A percentile compares a stretch with the other conserved stretches of the same genome.
These are phyloP conservation scores for Dichetophora obliterata DNA, from an alignment of 2,888 invertebrate genomes.

Conservation along the genomic window DNA sequence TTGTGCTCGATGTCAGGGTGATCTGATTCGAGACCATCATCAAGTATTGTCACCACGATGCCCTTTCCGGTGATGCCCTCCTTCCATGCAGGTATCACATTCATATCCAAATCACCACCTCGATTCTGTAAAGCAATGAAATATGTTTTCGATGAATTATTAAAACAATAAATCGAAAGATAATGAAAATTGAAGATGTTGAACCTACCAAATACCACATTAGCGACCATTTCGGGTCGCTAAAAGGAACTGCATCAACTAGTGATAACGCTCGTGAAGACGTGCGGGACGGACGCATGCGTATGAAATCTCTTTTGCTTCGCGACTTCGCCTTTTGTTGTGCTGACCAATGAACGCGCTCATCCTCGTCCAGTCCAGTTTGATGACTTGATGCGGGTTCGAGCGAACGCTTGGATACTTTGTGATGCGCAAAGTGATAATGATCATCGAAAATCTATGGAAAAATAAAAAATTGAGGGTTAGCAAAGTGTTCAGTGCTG, in stretches of 20 bases:
- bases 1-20: constrained; percentile 93
- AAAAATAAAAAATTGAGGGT: constrained; percentile 46
- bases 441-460: constrained; percentile 87
- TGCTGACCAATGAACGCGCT: constrained; percentile 84
- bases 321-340: constrained; percentile 86
- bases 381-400: constrained; percentile 80
- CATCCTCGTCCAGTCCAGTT: constrained; percentile 78
- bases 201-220: constrained; percentile 97
- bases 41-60: constrained; percentile 95
- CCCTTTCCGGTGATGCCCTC: constrained; percentile 94
- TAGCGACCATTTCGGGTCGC: constrained; percentile 92
- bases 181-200: neutral
- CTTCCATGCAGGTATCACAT: constrained; percentile 95
- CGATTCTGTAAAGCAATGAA: constrained; percentile 86
- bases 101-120: constrained; percentile 95
- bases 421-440: constrained; percentile 87
- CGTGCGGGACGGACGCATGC: constrained; percentile 69
- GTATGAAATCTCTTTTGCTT: constrained; percentile 82
- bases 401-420: constrained; percentile 83
- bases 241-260: constrained; percentile 72
- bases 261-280: constrained; percentile 59
- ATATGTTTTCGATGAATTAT: neutral
- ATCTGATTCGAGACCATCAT: constrained; percentile 95
- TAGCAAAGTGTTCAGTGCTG: neutral
- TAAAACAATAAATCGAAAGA: neutral